Conservation (phyloP, 2,113 vertebrate species). For the human region DNA sequence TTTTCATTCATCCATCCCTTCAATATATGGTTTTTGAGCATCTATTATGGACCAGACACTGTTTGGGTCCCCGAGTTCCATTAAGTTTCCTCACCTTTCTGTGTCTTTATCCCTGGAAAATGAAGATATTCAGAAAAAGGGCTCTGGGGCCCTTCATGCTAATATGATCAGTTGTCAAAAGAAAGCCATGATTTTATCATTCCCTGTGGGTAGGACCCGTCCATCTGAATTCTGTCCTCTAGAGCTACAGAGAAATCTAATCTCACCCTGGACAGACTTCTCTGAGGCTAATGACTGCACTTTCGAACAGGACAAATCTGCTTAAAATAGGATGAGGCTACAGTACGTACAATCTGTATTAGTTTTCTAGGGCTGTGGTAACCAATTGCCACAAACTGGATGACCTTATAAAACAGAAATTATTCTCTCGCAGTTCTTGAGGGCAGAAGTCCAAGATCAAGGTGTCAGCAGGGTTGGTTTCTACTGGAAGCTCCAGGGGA, state of each 20-base stretch:
- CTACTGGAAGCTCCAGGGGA: background rate
- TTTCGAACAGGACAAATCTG: background rate
- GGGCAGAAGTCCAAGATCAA: background rate
- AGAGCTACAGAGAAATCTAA: background rate
- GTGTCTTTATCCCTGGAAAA: background rate
- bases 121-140: background rate
- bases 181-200: background rate
- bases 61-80: background rate
- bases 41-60: background rate
- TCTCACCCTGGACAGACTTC: too few relatives aligned
- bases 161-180: background rate
- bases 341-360: accelerated
- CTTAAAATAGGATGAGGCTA: background rate
- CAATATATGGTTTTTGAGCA: too few relatives aligned
- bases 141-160: too few relatives aligned
- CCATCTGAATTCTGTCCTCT: background rate
- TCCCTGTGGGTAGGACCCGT: background rate
- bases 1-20: too few relatives aligned
- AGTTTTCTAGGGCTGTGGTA: background rate
- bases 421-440: background rate
- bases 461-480: background rate
- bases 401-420: background rate
- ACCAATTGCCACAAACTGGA: background rate
- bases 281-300: background rate
- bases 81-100: background rate